Conservation (phyloP, 2,113 vertebrate species). For the Columba livia region DNA sequence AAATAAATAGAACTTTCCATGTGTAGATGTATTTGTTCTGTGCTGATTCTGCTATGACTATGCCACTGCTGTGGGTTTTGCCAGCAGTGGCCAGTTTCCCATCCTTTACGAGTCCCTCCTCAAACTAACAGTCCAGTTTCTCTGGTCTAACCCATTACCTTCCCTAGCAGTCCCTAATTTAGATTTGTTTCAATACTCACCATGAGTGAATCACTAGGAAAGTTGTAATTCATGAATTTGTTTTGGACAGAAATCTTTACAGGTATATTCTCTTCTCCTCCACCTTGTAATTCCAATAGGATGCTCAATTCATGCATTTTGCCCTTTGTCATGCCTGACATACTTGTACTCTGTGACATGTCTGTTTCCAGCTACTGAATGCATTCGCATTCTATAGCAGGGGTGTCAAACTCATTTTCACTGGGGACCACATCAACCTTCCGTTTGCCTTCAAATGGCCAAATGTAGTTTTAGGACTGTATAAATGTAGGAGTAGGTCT, state of each 20-base stretch:
- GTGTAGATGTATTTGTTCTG: background rate
- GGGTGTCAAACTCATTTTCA: too few relatives aligned
- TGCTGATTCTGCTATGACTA: background rate
- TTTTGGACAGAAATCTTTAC: background rate
- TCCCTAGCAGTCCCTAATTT: background rate
- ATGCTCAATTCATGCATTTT: background rate
- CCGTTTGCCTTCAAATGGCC: too few relatives aligned
- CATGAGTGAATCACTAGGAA: background rate
- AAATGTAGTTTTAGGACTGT: too few relatives aligned
- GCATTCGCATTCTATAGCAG: background rate
- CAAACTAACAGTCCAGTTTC: background rate
- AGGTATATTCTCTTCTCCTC: background rate
- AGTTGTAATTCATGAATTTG: background rate
- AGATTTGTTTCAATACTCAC: background rate
- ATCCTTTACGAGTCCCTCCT: background rate
- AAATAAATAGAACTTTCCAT: background rate
- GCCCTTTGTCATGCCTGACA: background rate
- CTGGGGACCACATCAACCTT: too few relatives aligned
- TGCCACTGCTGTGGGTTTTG: background rate
- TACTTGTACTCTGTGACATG: background rate
- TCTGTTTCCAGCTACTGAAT: background rate
- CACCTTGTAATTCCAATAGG: background rate
- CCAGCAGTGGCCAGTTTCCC: background rate
- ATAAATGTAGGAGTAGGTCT: background rate
- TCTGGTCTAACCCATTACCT: background rate